Evolutionary conservation across 2,888 invertebrate species (phyloP), one percentile per base, ranked within the genome.

Genomic region (Harpalus rubripes): DNA sequence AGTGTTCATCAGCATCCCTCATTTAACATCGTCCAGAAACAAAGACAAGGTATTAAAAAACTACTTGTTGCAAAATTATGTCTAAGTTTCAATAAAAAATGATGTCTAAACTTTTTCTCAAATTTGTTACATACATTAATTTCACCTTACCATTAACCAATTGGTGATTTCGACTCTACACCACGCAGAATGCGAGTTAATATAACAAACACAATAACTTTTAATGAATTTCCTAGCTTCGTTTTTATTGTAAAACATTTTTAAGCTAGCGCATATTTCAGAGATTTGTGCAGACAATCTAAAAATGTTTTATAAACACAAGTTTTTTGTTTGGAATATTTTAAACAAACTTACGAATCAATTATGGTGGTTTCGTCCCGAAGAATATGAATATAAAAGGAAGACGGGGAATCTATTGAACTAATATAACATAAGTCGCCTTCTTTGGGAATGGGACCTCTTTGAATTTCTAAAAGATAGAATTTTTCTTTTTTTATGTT

Each of bases 121-220:
- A n/a, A n/a, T n/a, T n/a, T n/a, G n/a, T n/a, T n/a, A n/a, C n/a
- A n/a, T n/a, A n/a, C n/a, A n/a, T n/a, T 32, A 32, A 4, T 32
- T 32, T 32, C 32, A 32, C 26, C 44, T 76, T 63, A 84, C 84
- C 26, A 78, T 61, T 22, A 85, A n/a, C 80, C 80, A 85, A 12
- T 85, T 68, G 8, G 44, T 22, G 8, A 85, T 72, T 80, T 79
- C 58, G 5, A 68, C 85, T 39, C 85, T 26, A 15, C 58, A 85
- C 85, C 85, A 85, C 26, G 44, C n/a, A 39, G n/a, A n/a, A 39
- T 56, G 41, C 12, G 32, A 26, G n/a, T 68, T 32, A 3, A 79
- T 22, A 56, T 58, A 85, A 59, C 85, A 85, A 39, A 85, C 79
- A 80, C 85, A 85, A 72, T 80, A 80, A 7, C 68, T n/a, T 3